Evolutionary conservation across 1,140 invertebrate genomes (phyloP), one percentile per base, ranked within the genome.

Genomic region (Telenomus remus): DNA sequence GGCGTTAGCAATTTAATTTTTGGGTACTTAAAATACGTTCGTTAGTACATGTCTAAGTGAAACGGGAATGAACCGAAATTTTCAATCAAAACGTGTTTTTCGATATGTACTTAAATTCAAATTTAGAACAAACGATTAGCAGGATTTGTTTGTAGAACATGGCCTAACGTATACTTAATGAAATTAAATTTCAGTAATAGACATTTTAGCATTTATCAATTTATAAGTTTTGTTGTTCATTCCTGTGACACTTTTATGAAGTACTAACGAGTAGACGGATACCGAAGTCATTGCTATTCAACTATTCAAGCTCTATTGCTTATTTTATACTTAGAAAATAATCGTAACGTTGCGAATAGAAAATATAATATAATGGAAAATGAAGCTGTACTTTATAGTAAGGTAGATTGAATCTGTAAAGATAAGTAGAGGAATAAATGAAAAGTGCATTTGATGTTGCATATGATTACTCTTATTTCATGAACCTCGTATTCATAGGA

Each of bases 281-380:
- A 86, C 80, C 83, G 82, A 82, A 85, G 80, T 87, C 81, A 84
- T 87, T 85, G 85, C 82, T 87, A 87, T 80, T 86, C 84, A 82
- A 66, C 77, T 83, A 84, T 81, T 84, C 83, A 86, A 87, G 85
- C 84, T 86, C 81, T 87, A 84, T 81, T 83, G 82, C 84, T 88
- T 88, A 88, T 88, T 88, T 88, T 87, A 86, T 88, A 87, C 85
- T 88, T 87, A 87, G 82, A 84, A 27, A 39, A 82, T 81, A 82
- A 84, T 76, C 72, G 78, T 85, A 81, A 85, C 61, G 78, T 85
- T 85, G 83, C 79, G 82, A 83, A 81, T 85, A 85, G 81, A 84
- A 79, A 77, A 60, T 83, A 82, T 82, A 76, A 86, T 79, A 77
- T 85, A 85, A 85, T 86, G 84, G 85, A 69, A 81, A 83, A 87